Percentiles rank a stretch among this genome's conserved stretches.
phyloP scores from a whole-genome alignment of 2,797 vertebrate species.

The Sternotherus odoratus region DNA sequence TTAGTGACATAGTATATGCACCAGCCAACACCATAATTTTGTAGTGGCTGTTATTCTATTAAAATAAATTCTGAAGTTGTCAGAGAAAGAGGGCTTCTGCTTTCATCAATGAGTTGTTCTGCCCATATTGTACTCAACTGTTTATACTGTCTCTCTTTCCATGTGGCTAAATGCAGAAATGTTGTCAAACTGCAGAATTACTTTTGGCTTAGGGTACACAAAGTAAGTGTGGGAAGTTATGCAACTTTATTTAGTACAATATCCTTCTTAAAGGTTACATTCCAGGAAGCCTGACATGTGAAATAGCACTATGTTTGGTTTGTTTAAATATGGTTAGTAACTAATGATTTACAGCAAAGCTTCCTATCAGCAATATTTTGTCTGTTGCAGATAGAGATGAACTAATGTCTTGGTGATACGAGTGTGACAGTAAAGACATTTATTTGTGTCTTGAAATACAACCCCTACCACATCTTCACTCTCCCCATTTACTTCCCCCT shows the following conservation, averaged over 20 bases:
- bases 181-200: constrained; percentile 8
- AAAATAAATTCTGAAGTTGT: constrained; percentile 32
- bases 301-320: constrained; percentile 13
- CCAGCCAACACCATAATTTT: constrained; percentile 28
- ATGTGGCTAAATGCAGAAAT: background rate
- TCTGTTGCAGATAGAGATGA: background rate
- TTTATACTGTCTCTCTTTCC: background rate
- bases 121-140: background rate
- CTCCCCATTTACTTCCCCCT: background rate
- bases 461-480: background rate
- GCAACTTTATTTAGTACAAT: background rate
- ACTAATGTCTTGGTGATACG: background rate
- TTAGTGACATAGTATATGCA: constrained; percentile 25
- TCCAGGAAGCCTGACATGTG: background rate
- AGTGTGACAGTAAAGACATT: constrained; percentile 54
- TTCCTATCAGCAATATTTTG: background rate
- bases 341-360: background rate
- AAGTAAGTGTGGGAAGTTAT: constrained; percentile 5
- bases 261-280: background rate
- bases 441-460: constrained; percentile 49
- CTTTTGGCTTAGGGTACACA: constrained; percentile 3
- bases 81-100: constrained; percentile 17
- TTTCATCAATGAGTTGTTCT: background rate
- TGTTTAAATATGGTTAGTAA: constrained; percentile 11
- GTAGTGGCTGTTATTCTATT: background rate